phyloP scores from a whole-genome alignment of 2,888 invertebrate genomes.

The Synergus itoensis region DNA sequence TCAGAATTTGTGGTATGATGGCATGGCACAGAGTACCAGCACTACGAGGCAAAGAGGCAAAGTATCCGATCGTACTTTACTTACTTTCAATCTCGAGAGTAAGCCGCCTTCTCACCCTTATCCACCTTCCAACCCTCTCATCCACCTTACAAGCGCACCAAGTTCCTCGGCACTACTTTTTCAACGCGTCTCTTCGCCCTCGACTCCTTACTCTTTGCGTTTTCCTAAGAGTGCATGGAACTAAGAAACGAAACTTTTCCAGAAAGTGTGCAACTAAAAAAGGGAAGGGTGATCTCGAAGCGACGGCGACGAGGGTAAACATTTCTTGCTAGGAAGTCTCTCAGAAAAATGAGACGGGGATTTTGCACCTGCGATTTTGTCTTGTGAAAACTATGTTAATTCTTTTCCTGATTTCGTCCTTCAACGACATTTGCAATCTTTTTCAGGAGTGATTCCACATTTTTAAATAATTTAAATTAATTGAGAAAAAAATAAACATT shows the following conservation, averaged over 20 bases:
- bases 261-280: slow-evolving; percentile 16
- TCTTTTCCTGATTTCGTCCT: not conserved
- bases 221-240: not conserved
- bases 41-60: slow-evolving; percentile 51
- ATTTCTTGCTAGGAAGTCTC: slow-evolving; percentile 5
- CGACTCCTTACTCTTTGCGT: slow-evolving; percentile 8
- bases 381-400: not conserved
- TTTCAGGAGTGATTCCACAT: not conserved
- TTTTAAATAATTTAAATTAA: not conserved
- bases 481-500: not conserved
- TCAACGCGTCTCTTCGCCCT: not conserved
- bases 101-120: slow-evolving; percentile 46
- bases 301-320: slow-evolving; percentile 19
- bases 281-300: not conserved
- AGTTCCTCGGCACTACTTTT: slow-evolving; percentile 24
- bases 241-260: slow-evolving; percentile 34
- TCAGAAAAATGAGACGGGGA: slow-evolving; percentile 2
- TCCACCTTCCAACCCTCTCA: not conserved
- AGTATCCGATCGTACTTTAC: slow-evolving; percentile 58
- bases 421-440: not conserved
- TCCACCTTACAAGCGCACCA: not conserved
- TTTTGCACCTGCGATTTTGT: slow-evolving; percentile 33
- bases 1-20: slow-evolving; percentile 52
- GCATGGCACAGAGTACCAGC: slow-evolving; percentile 51
- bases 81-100: slow-evolving; percentile 58